A percentile compares a stretch with the other conserved stretches of the same genome.
Evolutionary conservation across 2,888 invertebrate species (phyloP).

Genomic region (Parnassius smintheus): DNA sequence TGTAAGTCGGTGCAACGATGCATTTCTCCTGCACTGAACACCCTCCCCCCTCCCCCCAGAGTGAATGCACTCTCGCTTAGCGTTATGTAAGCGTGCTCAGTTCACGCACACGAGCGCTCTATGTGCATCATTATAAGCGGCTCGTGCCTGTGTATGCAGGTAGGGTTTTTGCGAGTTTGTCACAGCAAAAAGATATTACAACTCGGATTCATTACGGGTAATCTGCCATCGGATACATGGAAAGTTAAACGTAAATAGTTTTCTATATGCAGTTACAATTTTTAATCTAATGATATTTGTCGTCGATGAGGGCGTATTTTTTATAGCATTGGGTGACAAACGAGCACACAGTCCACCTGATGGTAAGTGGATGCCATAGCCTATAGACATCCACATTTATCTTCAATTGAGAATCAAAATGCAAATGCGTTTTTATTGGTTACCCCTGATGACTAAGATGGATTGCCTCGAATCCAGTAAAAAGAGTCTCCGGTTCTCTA

Average conservation of each 20-base stretch:
- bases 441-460: no score
- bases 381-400: no score
- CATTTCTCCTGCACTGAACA: conserved; percentile 40
- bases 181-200: conserved; percentile 33
- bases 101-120: conserved; percentile 38
- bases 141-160: conserved; percentile 42
- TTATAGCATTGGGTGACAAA: no score
- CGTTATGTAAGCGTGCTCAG: conserved; percentile 65
- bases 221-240: conserved; percentile 2
- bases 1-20: conserved; percentile 54
- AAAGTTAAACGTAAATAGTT: neutral
- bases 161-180: conserved; percentile 39
- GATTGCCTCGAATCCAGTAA: no score
- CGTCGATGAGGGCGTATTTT: no score
- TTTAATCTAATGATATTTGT: no score
- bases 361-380: no score
- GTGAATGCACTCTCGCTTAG: conserved; percentile 75
- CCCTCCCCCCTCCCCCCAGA: conserved; percentile 39
- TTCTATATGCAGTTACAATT: no score
- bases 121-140: conserved; percentile 22
- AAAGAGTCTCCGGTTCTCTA: no score
- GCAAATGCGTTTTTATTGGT: no score
- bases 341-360: no score
- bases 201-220: neutral
- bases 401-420: no score